These are phyloP conservation scores for Antheraea mylitta DNA, from an alignment of 1,140 invertebrate genomes.

Conservation along the genomic window DNA sequence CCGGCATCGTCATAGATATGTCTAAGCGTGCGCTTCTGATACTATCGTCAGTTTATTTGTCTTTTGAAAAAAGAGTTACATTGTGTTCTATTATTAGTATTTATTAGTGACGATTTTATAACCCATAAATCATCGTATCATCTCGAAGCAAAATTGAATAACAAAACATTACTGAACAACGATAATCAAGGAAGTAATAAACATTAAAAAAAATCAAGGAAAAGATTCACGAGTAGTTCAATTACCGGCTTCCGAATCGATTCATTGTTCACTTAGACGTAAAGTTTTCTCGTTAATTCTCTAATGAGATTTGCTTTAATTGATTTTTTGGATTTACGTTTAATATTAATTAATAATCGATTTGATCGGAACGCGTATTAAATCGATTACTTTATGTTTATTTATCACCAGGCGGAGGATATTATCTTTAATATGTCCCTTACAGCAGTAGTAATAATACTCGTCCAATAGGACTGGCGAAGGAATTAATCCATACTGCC, in stretches of 20 bases:
- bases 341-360: conserved; percentile 8
- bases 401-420: neutral
- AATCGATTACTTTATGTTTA: conserved; percentile 1
- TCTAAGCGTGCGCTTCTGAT: too few species aligned
- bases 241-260: conserved; percentile 24
- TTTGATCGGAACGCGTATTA: neutral
- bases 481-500: too few species aligned
- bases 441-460: too few species aligned
- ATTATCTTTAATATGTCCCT: neutral
- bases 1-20: too few species aligned
- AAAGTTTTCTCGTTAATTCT: conserved; percentile 6
- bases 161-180: neutral
- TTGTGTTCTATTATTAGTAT: too few species aligned
- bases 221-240: conserved; percentile 19
- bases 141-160: neutral
- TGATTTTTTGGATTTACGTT: neutral
- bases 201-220: conserved; percentile 17
- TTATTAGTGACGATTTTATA: too few species aligned
- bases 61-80: too few species aligned
- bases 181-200: conserved; percentile 22
- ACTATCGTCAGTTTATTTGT: too few species aligned
- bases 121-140: neutral
- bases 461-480: too few species aligned
- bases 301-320: neutral
- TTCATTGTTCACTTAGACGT: conserved; percentile 11